Evolutionary conservation across 2,888 invertebrate species (phyloP).

Genomic region (Lydus trimaculatus): DNA sequence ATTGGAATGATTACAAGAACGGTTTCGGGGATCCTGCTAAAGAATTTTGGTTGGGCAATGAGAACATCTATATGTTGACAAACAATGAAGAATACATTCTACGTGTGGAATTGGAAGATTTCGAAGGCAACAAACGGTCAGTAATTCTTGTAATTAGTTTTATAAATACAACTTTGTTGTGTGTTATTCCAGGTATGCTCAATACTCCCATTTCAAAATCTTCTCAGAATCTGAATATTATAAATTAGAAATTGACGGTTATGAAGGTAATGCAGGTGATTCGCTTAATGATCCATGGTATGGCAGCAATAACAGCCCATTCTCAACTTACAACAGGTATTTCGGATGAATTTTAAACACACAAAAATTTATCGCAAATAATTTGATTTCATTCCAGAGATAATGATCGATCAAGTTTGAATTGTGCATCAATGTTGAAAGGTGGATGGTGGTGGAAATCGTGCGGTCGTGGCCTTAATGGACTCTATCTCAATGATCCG

Average conservation of each 20-base stretch:
- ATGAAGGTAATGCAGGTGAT: conserved; percentile 90
- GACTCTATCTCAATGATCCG: conserved; percentile 87
- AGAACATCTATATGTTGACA: conserved; percentile 92
- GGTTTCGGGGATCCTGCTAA: conserved; percentile 90
- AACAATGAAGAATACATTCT: conserved; percentile 91
- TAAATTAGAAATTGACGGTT: conserved; percentile 90
- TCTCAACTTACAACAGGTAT: conserved; percentile 90
- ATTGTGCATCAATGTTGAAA: conserved; percentile 92
- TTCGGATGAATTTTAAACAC: conserved; percentile 17
- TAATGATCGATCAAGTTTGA: conserved; percentile 88
- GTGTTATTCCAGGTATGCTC: conserved; percentile 78
- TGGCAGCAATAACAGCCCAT: conserved; percentile 91
- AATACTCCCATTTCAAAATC: conserved; percentile 91
- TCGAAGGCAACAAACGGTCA: conserved; percentile 90
- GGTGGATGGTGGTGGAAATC: conserved; percentile 98
- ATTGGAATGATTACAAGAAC: conserved; percentile 93
- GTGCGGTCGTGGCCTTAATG: conserved; percentile 88
- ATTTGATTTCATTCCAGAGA: conserved; percentile 67
- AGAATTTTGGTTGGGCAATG: conserved; percentile 93
- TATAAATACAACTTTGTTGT: background rate
- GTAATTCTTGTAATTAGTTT: conserved; percentile 10
- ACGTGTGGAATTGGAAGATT: conserved; percentile 88
- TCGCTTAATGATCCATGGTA: conserved; percentile 94
- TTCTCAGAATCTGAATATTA: conserved; percentile 92
- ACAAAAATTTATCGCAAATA: background rate